Evolutionary conservation across 2,113 vertebrate species (phyloP), one percentile per base, ranked within the genome.

Genomic region (Corythoichthys haematopterus): DNA sequence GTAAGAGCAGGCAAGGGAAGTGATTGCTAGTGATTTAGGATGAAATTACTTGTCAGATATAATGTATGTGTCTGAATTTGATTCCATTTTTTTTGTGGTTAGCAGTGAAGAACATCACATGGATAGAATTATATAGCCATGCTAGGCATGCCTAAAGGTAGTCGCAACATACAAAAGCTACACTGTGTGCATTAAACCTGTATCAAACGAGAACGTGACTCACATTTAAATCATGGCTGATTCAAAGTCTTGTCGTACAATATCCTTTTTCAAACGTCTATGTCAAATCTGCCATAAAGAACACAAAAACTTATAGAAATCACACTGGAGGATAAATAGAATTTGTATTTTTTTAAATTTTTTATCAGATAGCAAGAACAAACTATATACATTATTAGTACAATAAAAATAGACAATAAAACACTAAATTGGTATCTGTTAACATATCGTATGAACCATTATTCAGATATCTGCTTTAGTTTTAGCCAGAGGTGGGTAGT

Each of bases 1-100:
- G 33, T 40, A 8, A 3, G 3, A 36, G 47, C 51, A 28, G 13
- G 37, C 63, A 6, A 1, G 4, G 15, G n/a, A 36, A 2, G 64
- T n/a, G 56, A 46, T 11, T 28, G 59, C 16, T 46, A 67, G 52
- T 48, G 46, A 67, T 74, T 50, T 16, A 9, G 43, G 35, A 50
- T 52, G 35, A 43, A 68, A 64, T 66, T 53, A 52, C 45, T 3
- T 38, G 65, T 63, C 61, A 48, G 56, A 52, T 15, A 40, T 55
- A 33, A 33, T 55, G 55, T 57, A 57, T 36, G 55, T 36, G 33
- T 14, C 33, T 36, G 33, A 36, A 57, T 57, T 57, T 57, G 55
- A 57, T 57, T 36, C 11, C 12, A 36, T 35, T 15, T 57, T 36
- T 14, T 57, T 36, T 14, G 33, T 15, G 55, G 35, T 33, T 6